These are phyloP conservation scores for Steinernema hermaphroditum DNA, from an alignment of 2,888 invertebrate species.

Conservation along the genomic window DNA sequence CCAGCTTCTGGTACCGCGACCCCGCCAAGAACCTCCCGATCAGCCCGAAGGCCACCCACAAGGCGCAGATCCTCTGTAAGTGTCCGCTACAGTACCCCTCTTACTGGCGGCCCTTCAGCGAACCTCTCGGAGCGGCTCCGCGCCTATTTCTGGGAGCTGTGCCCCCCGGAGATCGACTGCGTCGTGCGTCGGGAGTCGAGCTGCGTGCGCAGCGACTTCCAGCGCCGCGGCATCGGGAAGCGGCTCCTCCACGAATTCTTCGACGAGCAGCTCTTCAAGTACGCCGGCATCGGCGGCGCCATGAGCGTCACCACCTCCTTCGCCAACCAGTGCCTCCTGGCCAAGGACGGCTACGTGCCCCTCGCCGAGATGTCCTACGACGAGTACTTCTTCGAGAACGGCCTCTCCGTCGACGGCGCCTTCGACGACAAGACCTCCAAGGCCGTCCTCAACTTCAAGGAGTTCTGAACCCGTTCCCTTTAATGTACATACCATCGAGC, in stretches of 20 bases:
- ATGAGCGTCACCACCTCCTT: conserved; percentile 15
- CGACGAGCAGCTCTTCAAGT: conserved; percentile 21
- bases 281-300: conserved; percentile 15
- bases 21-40: conserved; percentile 22
- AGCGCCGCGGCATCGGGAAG: conserved; percentile 17
- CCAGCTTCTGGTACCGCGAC: conserved; percentile 26
- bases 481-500: conserved; percentile 3
- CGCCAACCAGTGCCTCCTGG: conserved; percentile 26
- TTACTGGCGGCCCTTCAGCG: background rate
- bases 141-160: conserved; percentile 17
- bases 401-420: conserved; percentile 12
- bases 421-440: conserved; percentile 29
- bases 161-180: conserved; percentile 22
- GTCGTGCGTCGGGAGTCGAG: conserved; percentile 20
- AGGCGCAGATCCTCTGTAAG: conserved; percentile 28
- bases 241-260: conserved; percentile 10
- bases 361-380: conserved; percentile 13
- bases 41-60: conserved; percentile 7
- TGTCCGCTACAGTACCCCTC: background rate
- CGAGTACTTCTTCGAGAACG: conserved; percentile 25
- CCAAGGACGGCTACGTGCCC: background rate
- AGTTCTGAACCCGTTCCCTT: conserved; percentile 8
- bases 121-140: conserved; percentile 28
- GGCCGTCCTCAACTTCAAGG: conserved; percentile 28
- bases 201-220: conserved; percentile 19